phyloP scores from a whole-genome alignment of 2,113 vertebrate species.

The Hippolais icterina region DNA sequence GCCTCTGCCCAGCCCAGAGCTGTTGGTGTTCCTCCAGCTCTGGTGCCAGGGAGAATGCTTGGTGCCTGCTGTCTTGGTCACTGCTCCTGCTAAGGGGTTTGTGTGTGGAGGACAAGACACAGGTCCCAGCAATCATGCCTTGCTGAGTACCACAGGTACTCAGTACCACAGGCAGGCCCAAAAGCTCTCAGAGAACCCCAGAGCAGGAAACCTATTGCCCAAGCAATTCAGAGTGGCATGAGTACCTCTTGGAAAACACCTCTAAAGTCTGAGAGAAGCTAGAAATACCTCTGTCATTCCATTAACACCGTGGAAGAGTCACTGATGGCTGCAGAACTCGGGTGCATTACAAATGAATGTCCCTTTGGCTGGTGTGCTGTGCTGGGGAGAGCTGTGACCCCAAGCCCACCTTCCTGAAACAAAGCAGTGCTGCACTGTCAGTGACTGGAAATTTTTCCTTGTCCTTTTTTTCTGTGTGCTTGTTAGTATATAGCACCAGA shows the following conservation, averaged over 20 bases:
- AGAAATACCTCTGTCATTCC: not conserved
- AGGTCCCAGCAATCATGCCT: fast-evolving
- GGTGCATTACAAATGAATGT: not conserved
- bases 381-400: not conserved
- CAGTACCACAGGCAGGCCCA: not conserved
- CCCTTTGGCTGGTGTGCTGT: not conserved
- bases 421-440: not conserved
- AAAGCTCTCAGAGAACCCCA: not conserved
- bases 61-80: not conserved
- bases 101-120: not conserved
- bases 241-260: not conserved
- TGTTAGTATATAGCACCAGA: not conserved
- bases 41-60: not conserved
- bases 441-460: not conserved
- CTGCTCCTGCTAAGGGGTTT: not conserved
- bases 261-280: not conserved
- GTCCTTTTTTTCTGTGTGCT: not conserved
- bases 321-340: fast-evolving
- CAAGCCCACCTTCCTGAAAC: fast-evolving
- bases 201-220: fast-evolving
- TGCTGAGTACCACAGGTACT: not conserved
- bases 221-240: not conserved
- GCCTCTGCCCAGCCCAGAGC: not conserved
- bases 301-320: not conserved
- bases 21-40: not conserved